These are phyloP conservation scores for Phataginus tricuspis DNA, from an alignment of 2,797 vertebrate species.

Conservation along the genomic window DNA sequence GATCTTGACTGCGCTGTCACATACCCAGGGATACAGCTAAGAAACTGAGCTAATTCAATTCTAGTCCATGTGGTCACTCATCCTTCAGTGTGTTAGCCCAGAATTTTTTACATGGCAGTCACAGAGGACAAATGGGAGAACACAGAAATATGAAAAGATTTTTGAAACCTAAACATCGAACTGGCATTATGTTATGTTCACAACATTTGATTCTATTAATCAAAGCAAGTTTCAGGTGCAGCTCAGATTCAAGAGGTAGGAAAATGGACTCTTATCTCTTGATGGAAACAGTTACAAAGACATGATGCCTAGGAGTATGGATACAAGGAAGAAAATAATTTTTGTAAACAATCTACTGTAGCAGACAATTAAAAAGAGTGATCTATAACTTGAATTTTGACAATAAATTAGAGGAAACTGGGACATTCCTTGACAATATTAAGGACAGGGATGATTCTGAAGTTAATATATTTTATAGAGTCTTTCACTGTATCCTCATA, in stretches of 20 bases:
- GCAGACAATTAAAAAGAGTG: background rate
- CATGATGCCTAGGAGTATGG: background rate
- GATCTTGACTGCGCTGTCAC: background rate
- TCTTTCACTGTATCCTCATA: background rate
- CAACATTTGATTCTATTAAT: background rate
- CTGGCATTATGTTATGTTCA: background rate
- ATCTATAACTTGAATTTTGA: background rate
- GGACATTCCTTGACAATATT: background rate
- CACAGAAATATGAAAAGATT: background rate
- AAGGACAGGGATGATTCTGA: background rate
- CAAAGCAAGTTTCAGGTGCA: background rate
- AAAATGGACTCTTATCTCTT: background rate
- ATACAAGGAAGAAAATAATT: background rate
- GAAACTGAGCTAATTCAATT: background rate
- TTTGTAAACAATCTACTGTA: background rate
- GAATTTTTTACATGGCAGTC: background rate
- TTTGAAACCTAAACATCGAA: background rate
- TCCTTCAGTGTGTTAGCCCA: background rate
- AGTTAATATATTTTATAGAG: background rate
- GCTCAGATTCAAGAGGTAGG: background rate
- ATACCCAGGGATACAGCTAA: background rate
- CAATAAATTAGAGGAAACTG: background rate
- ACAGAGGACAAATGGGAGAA: background rate
- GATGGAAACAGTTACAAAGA: background rate
- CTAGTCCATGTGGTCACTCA: background rate